Evolutionary conservation across 2,797 vertebrate species (phyloP).

Genomic region (Galagoides demidoff): DNA sequence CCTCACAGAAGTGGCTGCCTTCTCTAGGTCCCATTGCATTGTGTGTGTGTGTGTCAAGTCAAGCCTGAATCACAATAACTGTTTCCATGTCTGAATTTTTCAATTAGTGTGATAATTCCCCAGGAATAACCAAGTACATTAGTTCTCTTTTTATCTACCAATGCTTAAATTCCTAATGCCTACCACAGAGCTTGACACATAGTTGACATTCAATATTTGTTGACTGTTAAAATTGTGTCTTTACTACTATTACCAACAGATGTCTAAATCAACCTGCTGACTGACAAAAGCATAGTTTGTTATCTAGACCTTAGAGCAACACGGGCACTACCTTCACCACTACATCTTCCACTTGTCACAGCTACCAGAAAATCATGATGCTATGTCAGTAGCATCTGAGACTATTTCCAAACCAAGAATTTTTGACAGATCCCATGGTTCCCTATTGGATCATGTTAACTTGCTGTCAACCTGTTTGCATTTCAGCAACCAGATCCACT

Average conservation of each 20-base stretch:
- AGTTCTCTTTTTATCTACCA: not conserved
- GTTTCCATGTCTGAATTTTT: not conserved
- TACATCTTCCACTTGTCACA: conserved; percentile 53
- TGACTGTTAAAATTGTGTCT: conserved; percentile 29
- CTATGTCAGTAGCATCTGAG: conserved; percentile 73
- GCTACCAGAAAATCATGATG: conserved; percentile 71
- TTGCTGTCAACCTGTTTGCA: conserved; percentile 77
- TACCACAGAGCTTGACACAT: conserved; percentile 11
- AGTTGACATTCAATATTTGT: conserved; percentile 35
- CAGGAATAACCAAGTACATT: not conserved
- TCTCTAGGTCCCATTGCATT: not conserved
- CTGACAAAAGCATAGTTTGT: not conserved
- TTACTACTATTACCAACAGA: conserved; percentile 48
- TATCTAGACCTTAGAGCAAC: conserved; percentile 57
- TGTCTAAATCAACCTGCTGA: conserved; percentile 53
- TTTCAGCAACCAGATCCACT: conserved; percentile 73
- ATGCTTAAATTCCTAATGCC: not conserved
- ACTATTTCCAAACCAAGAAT: conserved; percentile 68
- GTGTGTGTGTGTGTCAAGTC: not conserved
- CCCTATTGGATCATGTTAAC: conserved; percentile 60
- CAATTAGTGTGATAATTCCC: not conserved
- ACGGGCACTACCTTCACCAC: not conserved
- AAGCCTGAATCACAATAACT: not conserved
- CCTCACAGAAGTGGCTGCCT: not conserved
- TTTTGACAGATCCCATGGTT: conserved; percentile 61